Evolutionary conservation across 1,140 invertebrate genomes (phyloP).

Genomic region (Caenorhabditis latens): DNA sequence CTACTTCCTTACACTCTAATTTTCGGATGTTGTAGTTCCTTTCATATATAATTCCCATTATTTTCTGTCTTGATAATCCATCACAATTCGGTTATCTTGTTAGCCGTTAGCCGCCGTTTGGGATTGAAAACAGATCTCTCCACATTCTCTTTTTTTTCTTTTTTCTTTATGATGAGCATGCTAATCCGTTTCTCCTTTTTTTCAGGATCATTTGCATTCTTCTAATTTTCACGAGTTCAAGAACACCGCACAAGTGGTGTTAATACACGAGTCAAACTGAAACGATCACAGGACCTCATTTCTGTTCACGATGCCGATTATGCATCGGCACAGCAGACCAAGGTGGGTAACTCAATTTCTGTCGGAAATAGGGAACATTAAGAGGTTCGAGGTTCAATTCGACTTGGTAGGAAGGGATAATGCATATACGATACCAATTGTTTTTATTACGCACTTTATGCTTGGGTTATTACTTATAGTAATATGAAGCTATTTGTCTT

Average conservation of each 20-base stretch:
- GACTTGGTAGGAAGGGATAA: no score
- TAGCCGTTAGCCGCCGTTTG: not conserved
- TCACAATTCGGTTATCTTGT: slow-evolving; percentile 41
- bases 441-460: no score
- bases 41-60: no score
- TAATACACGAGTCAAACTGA: slow-evolving; percentile 13
- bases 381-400: not conserved
- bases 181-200: not conserved
- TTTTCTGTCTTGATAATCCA: not conserved
- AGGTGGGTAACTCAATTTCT: not conserved
- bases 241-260: slow-evolving; percentile 10
- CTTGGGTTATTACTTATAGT: no score
- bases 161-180: not conserved
- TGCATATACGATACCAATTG: no score
- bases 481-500: no score
- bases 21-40: not conserved
- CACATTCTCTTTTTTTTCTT: not conserved
- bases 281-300: slow-evolving; percentile 51
- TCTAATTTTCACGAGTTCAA: slow-evolving; percentile 9
- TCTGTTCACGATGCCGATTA: slow-evolving; percentile 41
- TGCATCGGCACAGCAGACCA: slow-evolving; percentile 18
- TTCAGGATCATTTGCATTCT: slow-evolving; percentile 28
- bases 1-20: slow-evolving; percentile 1
- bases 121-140: slow-evolving; percentile 21
- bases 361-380: not conserved